phyloP scores from a whole-genome alignment of 2,888 invertebrate genomes.

The Polyommatus icarus region DNA sequence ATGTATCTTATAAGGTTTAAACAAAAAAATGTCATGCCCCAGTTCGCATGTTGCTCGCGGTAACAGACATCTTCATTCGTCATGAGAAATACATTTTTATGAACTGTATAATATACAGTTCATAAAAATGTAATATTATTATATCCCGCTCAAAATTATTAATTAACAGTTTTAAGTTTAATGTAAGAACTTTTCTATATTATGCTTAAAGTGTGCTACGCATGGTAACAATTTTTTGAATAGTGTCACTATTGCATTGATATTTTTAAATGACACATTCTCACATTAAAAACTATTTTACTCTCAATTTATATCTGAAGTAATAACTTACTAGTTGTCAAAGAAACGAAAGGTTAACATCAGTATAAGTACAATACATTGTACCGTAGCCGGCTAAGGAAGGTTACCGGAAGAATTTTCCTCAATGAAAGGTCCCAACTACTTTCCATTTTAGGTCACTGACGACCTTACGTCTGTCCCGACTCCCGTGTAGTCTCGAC shows the following conservation, averaged over 20 bases:
- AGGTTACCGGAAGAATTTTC: constrained; percentile 17
- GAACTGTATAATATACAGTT: neutral
- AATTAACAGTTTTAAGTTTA: neutral
- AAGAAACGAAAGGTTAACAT: neutral
- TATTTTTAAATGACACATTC: too few species aligned
- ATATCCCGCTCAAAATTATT: too few species aligned
- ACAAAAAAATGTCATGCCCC: constrained; percentile 4
- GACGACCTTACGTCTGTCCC: constrained; percentile 10
- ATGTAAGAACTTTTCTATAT: too few species aligned
- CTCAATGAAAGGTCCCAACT: constrained; percentile 19
- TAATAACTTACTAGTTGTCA: neutral
- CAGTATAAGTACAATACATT: neutral
- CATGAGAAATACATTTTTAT: neutral
- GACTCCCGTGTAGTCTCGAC: neutral
- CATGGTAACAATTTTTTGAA: neutral
- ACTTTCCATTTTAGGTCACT: neutral
- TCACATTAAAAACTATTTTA: neutral
- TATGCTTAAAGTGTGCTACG: neutral
- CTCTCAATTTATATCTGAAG: neutral
- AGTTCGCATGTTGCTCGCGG: neutral
- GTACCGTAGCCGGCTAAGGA: neutral
- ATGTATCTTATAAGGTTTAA: constrained; percentile 9
- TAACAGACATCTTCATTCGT: neutral
- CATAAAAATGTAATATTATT: too few species aligned
- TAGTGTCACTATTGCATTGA: neutral